Evolutionary conservation across 2,888 invertebrate genomes (phyloP).

Genomic region (Aleiodes alternator): DNA sequence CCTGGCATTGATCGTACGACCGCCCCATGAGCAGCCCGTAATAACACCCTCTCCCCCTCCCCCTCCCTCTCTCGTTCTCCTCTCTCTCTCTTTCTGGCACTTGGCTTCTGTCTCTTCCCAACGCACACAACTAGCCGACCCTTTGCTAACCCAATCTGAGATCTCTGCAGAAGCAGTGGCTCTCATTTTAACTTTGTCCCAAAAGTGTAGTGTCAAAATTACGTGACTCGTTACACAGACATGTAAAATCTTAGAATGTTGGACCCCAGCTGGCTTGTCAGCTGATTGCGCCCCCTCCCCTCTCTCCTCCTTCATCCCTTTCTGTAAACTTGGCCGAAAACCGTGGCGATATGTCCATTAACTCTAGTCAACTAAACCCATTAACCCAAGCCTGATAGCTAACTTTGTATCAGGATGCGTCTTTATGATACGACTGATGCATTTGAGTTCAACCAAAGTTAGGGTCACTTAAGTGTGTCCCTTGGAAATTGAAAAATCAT

Average conservation of each 20-base stretch:
- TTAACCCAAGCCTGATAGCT: constrained; percentile 66
- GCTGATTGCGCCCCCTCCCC: constrained; percentile 63
- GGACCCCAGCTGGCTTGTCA: constrained; percentile 69
- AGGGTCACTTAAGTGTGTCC: too few species aligned
- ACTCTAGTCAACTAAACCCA: constrained; percentile 66
- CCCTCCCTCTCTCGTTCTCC: constrained; percentile 49
- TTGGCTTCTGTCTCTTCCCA: constrained; percentile 38
- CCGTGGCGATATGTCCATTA: constrained; percentile 56
- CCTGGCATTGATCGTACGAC: constrained; percentile 73
- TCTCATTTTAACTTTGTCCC: constrained; percentile 44
- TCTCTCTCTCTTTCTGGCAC: constrained; percentile 51
- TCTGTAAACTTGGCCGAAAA: neutral
- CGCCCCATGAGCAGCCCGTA: constrained; percentile 75
- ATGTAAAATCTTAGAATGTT: neutral
- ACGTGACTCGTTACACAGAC: constrained; percentile 1
- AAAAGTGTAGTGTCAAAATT: constrained; percentile 2
- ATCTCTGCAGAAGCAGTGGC: constrained; percentile 60
- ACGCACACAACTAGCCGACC: constrained; percentile 53
- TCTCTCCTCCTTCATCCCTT: neutral
- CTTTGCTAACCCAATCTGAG: constrained; percentile 66
- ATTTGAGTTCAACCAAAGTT: too few species aligned
- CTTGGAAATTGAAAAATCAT: too few species aligned
- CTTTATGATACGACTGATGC: constrained; percentile 18
- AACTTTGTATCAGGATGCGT: neutral
- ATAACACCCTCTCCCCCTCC: constrained; percentile 68